Evolutionary conservation across 2,113 vertebrate genomes (phyloP).

Genomic region (Romanogobio albipinnatus): DNA sequence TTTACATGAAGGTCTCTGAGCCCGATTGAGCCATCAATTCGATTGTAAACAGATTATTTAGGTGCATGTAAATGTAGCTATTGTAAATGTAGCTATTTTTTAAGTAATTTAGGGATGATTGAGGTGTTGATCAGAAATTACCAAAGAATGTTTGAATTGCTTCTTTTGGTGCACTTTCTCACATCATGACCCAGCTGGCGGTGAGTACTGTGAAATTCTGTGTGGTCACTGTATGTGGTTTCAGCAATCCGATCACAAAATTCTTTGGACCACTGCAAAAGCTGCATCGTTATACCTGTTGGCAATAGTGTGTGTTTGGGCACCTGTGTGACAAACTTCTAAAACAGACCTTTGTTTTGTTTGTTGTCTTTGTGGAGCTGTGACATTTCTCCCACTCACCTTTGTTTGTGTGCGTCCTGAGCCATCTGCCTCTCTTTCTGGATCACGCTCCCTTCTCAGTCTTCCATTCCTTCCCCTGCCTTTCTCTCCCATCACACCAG

Average conservation of each 20-base stretch:
- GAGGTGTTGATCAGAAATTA: background rate
- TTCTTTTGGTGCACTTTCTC: no score
- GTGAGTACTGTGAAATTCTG: background rate
- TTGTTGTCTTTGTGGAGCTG: background rate
- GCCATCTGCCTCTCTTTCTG: conserved; percentile 7
- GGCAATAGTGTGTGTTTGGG: background rate
- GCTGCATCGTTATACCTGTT: background rate
- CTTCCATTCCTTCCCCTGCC: background rate
- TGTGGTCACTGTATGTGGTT: background rate
- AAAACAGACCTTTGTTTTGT: background rate
- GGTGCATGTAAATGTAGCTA: background rate
- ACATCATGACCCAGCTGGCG: no score
- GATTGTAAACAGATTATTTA: background rate
- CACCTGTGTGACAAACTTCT: conserved; percentile 4
- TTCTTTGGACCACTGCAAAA: background rate
- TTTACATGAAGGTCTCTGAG: background rate
- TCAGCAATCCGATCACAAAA: background rate
- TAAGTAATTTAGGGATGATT: background rate
- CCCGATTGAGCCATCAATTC: background rate
- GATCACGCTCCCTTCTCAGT: background rate
- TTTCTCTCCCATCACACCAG: conserved; percentile 4
- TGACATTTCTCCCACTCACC: conserved; percentile 21
- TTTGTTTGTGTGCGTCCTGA: conserved; percentile 17
- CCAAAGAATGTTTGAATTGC: no score
- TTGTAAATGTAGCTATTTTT: background rate